Percentiles rank a stretch among this genome's conserved stretches.
These are phyloP conservation scores for Synanceia verrucosa DNA, from an alignment of 2,797 vertebrate genomes.

Conservation along the genomic window DNA sequence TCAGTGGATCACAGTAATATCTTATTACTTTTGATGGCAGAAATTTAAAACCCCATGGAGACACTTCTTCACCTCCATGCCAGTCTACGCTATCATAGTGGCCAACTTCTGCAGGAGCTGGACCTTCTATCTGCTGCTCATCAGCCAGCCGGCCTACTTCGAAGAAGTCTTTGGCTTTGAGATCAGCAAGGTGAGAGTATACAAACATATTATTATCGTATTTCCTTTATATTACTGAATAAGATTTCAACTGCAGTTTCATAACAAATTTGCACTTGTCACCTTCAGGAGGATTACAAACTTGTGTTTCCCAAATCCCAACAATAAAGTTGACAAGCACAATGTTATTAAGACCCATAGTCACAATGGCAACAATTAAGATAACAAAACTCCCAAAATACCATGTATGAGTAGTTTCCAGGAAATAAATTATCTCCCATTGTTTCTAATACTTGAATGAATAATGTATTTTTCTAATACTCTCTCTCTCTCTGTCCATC, in stretches of 20 bases:
- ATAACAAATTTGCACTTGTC: neutral
- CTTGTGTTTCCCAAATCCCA: neutral
- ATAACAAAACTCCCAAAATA: neutral
- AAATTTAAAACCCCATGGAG: constrained; percentile 92
- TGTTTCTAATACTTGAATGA: neutral
- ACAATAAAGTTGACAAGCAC: neutral
- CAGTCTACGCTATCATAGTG: constrained; percentile 93
- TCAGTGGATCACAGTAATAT: neutral
- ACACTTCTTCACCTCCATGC: constrained; percentile 94
- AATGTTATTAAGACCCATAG: neutral
- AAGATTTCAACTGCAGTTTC: no score
- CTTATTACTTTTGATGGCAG: constrained; percentile 67
- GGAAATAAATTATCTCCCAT: neutral
- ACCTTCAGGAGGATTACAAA: neutral
- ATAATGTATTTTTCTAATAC: neutral
- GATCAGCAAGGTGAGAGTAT: constrained; percentile 88
- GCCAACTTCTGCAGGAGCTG: constrained; percentile 96
- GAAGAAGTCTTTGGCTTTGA: constrained; percentile 94
- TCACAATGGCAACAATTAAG: neutral
- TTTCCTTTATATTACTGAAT: no score
- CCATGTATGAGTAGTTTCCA: neutral
- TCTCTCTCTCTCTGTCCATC: neutral
- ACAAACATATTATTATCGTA: no score
- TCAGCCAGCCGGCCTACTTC: constrained; percentile 94
- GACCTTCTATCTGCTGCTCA: constrained; percentile 94